These are phyloP conservation scores for Camponotus vicinus DNA, from an alignment of 1,140 invertebrate species.

Conservation along the genomic window DNA sequence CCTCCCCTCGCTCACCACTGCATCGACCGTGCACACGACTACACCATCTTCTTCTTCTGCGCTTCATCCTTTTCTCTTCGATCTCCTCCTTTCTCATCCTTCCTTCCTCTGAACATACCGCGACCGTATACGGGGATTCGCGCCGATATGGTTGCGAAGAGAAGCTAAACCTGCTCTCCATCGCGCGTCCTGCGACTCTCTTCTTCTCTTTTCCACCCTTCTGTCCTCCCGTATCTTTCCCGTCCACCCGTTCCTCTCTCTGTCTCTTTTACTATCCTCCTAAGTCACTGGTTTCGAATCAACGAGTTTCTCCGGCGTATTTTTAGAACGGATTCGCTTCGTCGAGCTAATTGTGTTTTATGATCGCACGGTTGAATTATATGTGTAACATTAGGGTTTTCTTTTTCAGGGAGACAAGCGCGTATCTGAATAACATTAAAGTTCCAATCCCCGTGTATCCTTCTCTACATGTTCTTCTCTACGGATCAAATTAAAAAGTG, in stretches of 20 bases:
- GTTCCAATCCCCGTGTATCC: neutral
- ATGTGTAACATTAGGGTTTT: constrained; percentile 1
- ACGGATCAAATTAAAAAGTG: neutral
- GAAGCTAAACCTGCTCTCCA: constrained; percentile 79
- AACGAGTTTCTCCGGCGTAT: constrained; percentile 17
- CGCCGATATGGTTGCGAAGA: constrained; percentile 77
- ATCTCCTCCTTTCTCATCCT: constrained; percentile 35
- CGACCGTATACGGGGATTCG: constrained; percentile 81
- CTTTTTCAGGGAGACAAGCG: neutral
- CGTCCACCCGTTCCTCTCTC: constrained; percentile 1
- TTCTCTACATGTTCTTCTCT: neutral
- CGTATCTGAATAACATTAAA: constrained; percentile 7
- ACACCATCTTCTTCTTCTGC: constrained; percentile 74
- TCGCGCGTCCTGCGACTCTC: constrained; percentile 51
- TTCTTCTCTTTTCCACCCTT: constrained; percentile 60
- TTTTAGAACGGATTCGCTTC: constrained; percentile 12
- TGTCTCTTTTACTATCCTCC: constrained; percentile 49
- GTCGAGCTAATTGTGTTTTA: constrained; percentile 47
- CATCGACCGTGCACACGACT: constrained; percentile 66
- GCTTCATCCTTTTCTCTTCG: constrained; percentile 34
- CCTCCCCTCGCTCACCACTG: constrained; percentile 68
- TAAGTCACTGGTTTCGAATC: constrained; percentile 17
- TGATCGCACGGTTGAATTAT: constrained; percentile 6
- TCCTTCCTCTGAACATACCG: constrained; percentile 26
- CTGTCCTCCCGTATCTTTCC: constrained; percentile 21